phyloP scores from a whole-genome alignment of 2,113 vertebrate genomes.

The Heterotis niloticus region DNA sequence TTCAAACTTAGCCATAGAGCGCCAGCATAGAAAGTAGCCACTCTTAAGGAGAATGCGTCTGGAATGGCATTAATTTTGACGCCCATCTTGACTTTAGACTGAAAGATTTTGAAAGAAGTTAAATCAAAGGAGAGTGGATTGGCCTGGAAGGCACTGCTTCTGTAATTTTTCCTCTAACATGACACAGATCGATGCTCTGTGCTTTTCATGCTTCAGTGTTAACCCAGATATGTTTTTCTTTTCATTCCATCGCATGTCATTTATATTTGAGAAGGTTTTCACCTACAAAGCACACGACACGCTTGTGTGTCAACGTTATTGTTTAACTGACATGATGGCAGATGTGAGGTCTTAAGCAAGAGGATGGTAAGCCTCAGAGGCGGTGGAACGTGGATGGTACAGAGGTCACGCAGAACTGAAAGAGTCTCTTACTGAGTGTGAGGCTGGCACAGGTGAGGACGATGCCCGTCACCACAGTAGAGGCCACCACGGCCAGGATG shows the following conservation, averaged over 20 bases:
- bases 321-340: not conserved
- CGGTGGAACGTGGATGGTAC: constrained; percentile 64
- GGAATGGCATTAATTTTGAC: no score
- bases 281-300: not conserved
- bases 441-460: constrained; percentile 75
- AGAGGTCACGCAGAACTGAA: constrained; percentile 60
- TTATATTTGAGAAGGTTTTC: not conserved
- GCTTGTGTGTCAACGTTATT: not conserved
- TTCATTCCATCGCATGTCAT: not conserved
- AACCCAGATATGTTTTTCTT: constrained; percentile 12
- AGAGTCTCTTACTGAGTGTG: constrained; percentile 78
- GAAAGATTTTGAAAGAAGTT: no score
- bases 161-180: not conserved
- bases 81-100: no score
- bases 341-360: not conserved
- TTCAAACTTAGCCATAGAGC: no score
- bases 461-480: constrained; percentile 68
- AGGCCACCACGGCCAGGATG: constrained; percentile 73
- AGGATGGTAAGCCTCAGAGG: constrained; percentile 49
- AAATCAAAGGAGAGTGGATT: no score
- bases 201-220: not conserved
- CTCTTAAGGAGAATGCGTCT: no score
- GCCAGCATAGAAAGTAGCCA: no score
- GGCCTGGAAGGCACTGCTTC: not conserved
- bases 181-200: no score